These are phyloP conservation scores for Leucoraja erinaceus DNA, from an alignment of 2,113 vertebrate species.

Conservation along the genomic window DNA sequence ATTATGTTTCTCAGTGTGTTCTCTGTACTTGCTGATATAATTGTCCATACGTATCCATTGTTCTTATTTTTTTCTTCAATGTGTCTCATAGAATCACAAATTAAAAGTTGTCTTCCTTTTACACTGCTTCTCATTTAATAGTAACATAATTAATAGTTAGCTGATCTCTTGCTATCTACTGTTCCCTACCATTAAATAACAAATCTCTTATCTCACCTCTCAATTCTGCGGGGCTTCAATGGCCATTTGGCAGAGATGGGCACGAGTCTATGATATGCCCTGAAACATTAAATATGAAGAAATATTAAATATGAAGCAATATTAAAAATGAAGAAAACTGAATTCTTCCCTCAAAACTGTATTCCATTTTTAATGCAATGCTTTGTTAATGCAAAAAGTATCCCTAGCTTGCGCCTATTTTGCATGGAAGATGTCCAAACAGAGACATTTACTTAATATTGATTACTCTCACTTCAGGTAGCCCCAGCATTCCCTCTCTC, in stretches of 20 bases:
- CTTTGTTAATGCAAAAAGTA: neutral
- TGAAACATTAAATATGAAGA: too few relatives aligned
- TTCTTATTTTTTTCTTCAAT: neutral
- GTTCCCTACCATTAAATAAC: neutral
- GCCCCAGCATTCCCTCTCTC: too few relatives aligned
- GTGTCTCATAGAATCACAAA: neutral
- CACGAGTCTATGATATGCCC: neutral
- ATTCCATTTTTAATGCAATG: neutral
- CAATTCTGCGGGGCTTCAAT: neutral
- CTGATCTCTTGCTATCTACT: neutral
- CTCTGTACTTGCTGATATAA: too few relatives aligned
- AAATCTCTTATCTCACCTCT: neutral
- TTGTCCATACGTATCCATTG: neutral
- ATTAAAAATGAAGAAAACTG: neutral
- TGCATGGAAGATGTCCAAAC: neutral
- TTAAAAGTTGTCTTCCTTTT: neutral
- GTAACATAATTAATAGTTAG: neutral
- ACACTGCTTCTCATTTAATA: neutral
- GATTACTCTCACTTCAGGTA: too few relatives aligned
- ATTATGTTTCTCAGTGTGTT: neutral
- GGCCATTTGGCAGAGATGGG: neutral
- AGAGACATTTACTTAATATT: neutral
- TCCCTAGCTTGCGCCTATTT: neutral
- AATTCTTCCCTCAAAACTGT: neutral
- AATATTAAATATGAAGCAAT: neutral